Evolutionary conservation across 2,888 invertebrate species (phyloP), one percentile per base, ranked within the genome.

Genomic region (Papilio gigon): DNA sequence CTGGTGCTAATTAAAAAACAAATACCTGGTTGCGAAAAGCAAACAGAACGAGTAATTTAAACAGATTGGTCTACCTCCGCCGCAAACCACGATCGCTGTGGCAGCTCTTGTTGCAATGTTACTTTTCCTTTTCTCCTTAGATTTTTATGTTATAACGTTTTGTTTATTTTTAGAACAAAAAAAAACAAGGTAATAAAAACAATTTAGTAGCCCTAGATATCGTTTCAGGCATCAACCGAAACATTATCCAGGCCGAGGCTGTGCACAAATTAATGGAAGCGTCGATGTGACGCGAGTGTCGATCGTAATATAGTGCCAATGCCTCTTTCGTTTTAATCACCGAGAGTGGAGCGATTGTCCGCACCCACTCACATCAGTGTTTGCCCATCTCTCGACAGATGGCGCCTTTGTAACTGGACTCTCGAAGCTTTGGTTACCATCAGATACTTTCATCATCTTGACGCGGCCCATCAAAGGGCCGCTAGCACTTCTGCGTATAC

Each of bases 301-400:
- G 84, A 81, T 87, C 87, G 85, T 88, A 87, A 89, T 90, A 88
- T 87, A 87, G 87, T 89, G 90, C 90, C 89, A 88, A 87, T 86
- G 85, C 82, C 88, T 88, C 86, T 90, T 84, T 83, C 84, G 82
- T 81, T 90, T 92, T 92, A 91, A 92, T 92, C 90, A 92, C 88
- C 80, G 87, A 86, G 88, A 91, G 90, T 90, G 86, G 84, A 79
- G 83, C 85, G 86, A 87, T 88, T 87, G 90, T 88, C 84, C 84
- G 85, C 82, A 77, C 82, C 85, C 87, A 85, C 85, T 88, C 84
- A 76, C 79, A 77, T 79, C 80, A 77, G 74, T 90, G 90, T 91
- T 90, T 90, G 83, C 86, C 81, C 80, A 84, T 83, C 88, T 85
- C 89, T 89, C 85, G 76, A 84, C 80, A 84, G 82, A 82, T 84